Evolutionary conservation across 2,888 invertebrate genomes (phyloP).

Genomic region (Labia minor): DNA sequence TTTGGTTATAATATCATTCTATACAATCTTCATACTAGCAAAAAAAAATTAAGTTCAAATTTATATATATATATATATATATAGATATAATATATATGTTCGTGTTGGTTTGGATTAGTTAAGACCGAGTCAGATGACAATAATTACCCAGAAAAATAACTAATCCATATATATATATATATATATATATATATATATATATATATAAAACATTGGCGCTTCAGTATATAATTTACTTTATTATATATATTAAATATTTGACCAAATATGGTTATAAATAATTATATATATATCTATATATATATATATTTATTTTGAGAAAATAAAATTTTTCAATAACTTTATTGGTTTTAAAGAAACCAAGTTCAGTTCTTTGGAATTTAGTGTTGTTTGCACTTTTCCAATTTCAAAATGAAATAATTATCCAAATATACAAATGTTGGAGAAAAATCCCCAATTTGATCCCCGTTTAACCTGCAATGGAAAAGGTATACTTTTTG

Average conservation of each 20-base stretch:
- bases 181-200: neutral
- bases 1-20: neutral
- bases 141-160: no score
- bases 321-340: neutral
- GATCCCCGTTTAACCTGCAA: neutral
- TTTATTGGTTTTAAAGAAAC: neutral
- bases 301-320: neutral
- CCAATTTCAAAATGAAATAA: neutral
- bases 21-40: neutral
- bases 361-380: neutral
- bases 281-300: neutral
- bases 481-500: neutral
- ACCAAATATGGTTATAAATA: no score
- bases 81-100: no score
- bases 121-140: no score
- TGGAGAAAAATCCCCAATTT: neutral
- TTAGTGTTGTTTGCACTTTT: neutral
- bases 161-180: no score
- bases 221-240: no score
- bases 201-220: no score
- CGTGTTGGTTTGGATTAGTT: no score
- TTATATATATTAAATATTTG: no score
- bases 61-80: neutral
- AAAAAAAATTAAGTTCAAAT: neutral
- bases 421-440: neutral